These are phyloP conservation scores for Microplitis mediator DNA, from an alignment of 1,140 invertebrate species.

Conservation along the genomic window DNA sequence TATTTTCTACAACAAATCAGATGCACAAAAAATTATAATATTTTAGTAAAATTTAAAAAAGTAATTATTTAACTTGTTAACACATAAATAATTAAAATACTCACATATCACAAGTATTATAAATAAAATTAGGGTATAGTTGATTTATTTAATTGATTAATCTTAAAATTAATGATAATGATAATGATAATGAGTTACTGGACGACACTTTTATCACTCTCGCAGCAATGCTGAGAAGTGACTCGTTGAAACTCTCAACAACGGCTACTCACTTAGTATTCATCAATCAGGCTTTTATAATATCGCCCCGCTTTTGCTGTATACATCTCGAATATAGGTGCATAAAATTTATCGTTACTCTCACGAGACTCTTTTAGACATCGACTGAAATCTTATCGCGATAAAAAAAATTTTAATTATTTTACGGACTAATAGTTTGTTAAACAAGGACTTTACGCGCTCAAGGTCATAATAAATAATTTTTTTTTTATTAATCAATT, in stretches of 20 bases:
- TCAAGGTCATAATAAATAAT: too few species aligned
- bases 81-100: too few species aligned
- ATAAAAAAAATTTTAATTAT: too few species aligned
- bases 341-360: background rate
- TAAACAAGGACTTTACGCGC: too few species aligned
- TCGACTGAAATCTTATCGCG: too few species aligned
- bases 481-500: too few species aligned
- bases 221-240: constrained; percentile 17
- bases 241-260: background rate
- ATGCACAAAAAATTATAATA: background rate
- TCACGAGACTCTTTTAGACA: too few species aligned
- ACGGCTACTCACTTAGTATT: constrained; percentile 13
- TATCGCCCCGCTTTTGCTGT: background rate
- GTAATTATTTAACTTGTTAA: background rate
- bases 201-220: constrained; percentile 21
- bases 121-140: too few species aligned
- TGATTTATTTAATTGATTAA: too few species aligned
- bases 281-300: constrained; percentile 16
- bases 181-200: background rate
- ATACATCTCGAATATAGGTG: background rate
- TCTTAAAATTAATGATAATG: too few species aligned
- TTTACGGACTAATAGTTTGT: too few species aligned
- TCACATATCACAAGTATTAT: too few species aligned
- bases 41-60: background rate
- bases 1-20: constrained; percentile 12